These are phyloP conservation scores for Eufriesea mexicana DNA, from an alignment of 1,140 invertebrate species.

Conservation along the genomic window DNA sequence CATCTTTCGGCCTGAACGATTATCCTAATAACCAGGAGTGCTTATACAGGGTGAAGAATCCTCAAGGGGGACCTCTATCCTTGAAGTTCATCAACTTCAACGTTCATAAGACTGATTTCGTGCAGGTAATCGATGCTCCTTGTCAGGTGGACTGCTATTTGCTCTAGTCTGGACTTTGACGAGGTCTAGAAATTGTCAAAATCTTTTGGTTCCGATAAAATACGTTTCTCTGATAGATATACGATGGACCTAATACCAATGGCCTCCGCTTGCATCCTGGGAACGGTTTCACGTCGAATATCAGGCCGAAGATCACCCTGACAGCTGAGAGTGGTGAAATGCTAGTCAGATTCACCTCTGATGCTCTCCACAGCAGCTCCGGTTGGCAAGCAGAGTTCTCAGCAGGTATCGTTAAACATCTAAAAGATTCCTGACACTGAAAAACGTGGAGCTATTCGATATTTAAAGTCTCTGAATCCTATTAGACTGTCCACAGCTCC, in stretches of 20 bases:
- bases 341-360: conserved; percentile 93
- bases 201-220: no score
- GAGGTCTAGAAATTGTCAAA: neutral
- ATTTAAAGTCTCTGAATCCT: neutral
- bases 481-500: conserved; percentile 92
- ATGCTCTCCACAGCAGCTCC: conserved; percentile 90
- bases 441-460: no score
- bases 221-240: conserved; percentile 84
- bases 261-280: conserved; percentile 94
- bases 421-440: neutral
- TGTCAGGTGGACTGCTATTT: no score
- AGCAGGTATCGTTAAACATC: conserved; percentile 85
- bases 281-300: conserved; percentile 92
- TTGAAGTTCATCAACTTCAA: conserved; percentile 93
- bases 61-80: conserved; percentile 91
- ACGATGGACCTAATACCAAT: conserved; percentile 92
- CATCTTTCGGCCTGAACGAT: conserved; percentile 90
- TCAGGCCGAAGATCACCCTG: conserved; percentile 92
- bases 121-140: conserved; percentile 87
- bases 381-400: conserved; percentile 97
- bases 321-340: conserved; percentile 96
- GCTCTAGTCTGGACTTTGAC: neutral
- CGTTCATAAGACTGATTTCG: conserved; percentile 92
- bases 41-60: conserved; percentile 93
- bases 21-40: conserved; percentile 97